phyloP scores from a whole-genome alignment of 64 coral and sea anemone genomes.

The Actinia tenebrosa region DNA sequence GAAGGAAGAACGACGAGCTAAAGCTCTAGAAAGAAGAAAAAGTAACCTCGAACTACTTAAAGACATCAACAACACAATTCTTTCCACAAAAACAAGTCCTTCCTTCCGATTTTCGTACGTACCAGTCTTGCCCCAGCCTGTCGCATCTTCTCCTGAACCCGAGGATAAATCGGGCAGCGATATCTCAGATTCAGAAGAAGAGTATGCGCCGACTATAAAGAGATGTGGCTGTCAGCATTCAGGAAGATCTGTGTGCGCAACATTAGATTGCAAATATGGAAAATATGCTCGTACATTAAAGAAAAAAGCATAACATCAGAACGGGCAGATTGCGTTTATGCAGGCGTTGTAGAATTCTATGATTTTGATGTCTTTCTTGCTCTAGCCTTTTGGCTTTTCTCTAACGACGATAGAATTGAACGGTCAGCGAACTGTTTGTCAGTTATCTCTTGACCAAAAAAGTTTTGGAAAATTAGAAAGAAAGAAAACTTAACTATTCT shows the following conservation, averaged over 20 bases:
- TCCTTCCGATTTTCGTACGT: conserved; percentile 32
- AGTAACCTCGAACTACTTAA: conserved; percentile 9
- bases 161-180: background rate
- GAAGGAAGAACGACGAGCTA: conserved; percentile 13
- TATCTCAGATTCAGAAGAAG: background rate
- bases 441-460: too few species aligned
- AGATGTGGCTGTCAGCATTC: background rate
- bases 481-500: too few species aligned
- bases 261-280: background rate
- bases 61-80: conserved; percentile 14
- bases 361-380: too few species aligned
- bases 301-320: background rate
- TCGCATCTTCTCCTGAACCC: background rate
- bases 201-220: background rate
- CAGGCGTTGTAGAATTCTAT: too few species aligned
- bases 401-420: too few species aligned
- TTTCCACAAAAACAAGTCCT: conserved; percentile 19
- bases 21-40: conserved; percentile 13
- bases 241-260: background rate
- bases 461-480: too few species aligned
- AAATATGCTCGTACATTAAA: background rate
- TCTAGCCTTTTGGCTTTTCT: too few species aligned
- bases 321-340: too few species aligned
- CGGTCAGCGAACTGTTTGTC: too few species aligned
- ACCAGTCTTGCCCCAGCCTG: background rate